Base-by-base conservation (phyloP, 2,888 invertebrate species). In the Amiota communis region DNA sequence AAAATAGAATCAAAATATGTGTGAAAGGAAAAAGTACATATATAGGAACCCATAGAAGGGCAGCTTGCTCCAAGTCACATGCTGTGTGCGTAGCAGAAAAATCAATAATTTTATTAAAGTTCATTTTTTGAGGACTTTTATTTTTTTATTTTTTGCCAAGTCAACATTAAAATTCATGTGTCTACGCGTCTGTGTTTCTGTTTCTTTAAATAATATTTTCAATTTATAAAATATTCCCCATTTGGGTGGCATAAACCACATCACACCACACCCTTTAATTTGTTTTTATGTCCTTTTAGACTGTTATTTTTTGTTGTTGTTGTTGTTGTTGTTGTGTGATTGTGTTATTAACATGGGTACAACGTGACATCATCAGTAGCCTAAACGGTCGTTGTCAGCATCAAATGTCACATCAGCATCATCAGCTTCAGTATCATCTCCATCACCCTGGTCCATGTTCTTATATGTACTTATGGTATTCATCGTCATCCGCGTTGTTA, bases 91-190 rank as follows among this genome's bases (percentile, higher is more conserved):
- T 36, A 67, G 57, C 13, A n/a, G 46, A 65, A 83, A 83, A 83
- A 83, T 83, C 83, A 81, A 83, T 83, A 83, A 80, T 78, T 84
- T 77, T 80, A 84, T 85, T 83, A 83, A 83, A 83, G 83, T 81
- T 78, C 59, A 71, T 70, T 57, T 67, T 70, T 36, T 36, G 8
- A 36, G 6, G 36, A 2, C 2, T 4, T 36, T 36, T 36, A 23
- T 23, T 23, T 23, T 23, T 36, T 36, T 36, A 36, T 36, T 36
- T 36, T 36, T 36, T 36, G 36, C 36, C 36, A 36, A 36, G 36
- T 36, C 36, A 36, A 36, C 36, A 36, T 36, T 36, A 36, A 36
- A 36, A 36, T 36, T 36, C 36, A 36, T 36, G 36, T 6, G 36
- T 36, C 36, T 36, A 36, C 36, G 36, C 36, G 36, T 36, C 36